phyloP scores from a whole-genome alignment of 92 coral and sea anemone genomes.

The Porites evermanni region DNA sequence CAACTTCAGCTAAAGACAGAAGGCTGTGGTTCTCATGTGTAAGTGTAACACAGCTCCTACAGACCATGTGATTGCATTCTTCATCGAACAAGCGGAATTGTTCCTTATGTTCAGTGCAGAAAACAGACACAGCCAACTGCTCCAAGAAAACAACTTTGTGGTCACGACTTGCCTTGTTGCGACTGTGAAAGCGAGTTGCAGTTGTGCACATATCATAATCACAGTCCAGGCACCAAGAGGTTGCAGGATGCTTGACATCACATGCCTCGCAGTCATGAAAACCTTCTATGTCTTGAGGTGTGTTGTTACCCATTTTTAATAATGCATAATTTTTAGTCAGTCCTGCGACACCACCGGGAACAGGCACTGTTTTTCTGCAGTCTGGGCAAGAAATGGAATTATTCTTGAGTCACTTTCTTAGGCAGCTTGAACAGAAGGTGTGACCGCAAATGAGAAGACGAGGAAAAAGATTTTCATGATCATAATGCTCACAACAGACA shows the following conservation, averaged over 20 bases:
- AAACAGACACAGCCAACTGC: background rate
- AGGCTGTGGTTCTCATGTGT: constrained; percentile 1
- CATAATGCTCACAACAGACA: background rate
- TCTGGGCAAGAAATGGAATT: background rate
- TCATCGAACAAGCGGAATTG: constrained; percentile 9
- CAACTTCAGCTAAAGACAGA: constrained; percentile 10
- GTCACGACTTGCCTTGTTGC: background rate
- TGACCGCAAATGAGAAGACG: constrained; percentile 20
- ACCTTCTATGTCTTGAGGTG: background rate
- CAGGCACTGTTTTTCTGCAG: constrained; percentile 8
- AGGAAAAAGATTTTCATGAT: constrained; percentile 1
- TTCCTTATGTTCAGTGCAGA: constrained; percentile 7
- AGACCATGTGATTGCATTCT: background rate
- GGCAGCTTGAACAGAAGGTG: constrained; percentile 7
- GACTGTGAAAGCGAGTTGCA: constrained; percentile 7
- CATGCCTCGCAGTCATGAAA: background rate
- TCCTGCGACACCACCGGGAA: background rate
- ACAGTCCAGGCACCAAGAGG: background rate
- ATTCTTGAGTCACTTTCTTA: background rate
- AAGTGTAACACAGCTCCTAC: constrained; percentile 8
- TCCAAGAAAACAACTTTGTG: constrained; percentile 6
- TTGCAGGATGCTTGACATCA: background rate
- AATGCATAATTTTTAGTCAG: constrained; percentile 2
- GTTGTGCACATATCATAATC: background rate
- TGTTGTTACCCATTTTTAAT: background rate